phyloP scores from a whole-genome alignment of 1,140 invertebrate species.

The Wasmannia auropunctata region DNA sequence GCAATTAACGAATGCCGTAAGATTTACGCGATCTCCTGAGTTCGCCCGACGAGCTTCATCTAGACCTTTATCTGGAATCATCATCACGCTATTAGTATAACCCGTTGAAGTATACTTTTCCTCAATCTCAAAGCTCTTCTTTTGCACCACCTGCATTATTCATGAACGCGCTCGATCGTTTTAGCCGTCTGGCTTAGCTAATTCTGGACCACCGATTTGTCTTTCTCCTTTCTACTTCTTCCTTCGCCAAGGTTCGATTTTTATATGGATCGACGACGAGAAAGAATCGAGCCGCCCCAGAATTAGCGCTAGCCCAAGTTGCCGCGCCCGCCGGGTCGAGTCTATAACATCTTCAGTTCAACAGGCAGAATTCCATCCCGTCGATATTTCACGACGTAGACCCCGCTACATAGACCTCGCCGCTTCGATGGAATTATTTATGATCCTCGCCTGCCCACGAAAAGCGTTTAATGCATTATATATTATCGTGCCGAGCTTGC shows the following conservation, averaged over 20 bases:
- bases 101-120: neutral
- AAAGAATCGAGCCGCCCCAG: neutral
- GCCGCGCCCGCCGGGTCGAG: neutral
- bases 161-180: neutral
- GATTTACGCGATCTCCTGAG: neutral
- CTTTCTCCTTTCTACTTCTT: neutral
- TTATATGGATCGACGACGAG: neutral
- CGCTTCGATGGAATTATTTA: constrained; percentile 32
- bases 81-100: neutral
- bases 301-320: constrained; percentile 2
- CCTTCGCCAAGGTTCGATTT: neutral
- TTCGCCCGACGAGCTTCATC: neutral
- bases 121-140: neutral
- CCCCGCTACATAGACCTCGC: neutral
- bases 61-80: neutral
- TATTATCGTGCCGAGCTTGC: neutral
- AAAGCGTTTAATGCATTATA: constrained; percentile 27
- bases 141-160: constrained; percentile 32
- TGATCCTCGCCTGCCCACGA: neutral
- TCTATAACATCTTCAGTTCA: constrained; percentile 32
- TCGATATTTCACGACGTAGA: constrained; percentile 27
- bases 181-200: neutral
- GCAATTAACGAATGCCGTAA: constrained; percentile 7
- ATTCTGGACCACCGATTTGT: neutral
- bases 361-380: constrained; percentile 16